Evolutionary conservation across 2,113 vertebrate species (phyloP), one percentile per base, ranked within the genome.

Genomic region (Scophthalmus maximus): DNA sequence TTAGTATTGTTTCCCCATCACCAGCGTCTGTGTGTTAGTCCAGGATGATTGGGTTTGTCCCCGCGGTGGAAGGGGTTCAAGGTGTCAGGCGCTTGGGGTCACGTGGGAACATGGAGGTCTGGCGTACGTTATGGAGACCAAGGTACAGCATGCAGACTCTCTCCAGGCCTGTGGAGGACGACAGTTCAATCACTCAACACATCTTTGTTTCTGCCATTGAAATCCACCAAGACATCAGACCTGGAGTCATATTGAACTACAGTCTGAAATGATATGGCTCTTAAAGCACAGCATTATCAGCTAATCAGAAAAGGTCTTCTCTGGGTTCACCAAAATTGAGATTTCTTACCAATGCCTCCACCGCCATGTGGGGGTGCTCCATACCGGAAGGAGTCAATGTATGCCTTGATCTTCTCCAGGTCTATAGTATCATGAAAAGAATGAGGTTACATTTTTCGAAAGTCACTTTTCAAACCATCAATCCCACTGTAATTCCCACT

Each of bases 61-160:
- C 32, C 15, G 27, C 1, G 50, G 15, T 3, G 11, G 40, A 83
- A 30, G 4, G n/a, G n/a, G 0, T n/a, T 95, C 91, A 98, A 52
- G 98, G 98, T 0, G 97, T 99, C 62, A 99, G 94, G 69, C 98
- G 94, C 78, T 99, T 99, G 56, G 98, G 98, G 79, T 99, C 98
- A 55, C 98, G 95, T 0, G 98, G 98, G 90, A 98, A 99, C 98
- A 99, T 98, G 79, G 98, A 99, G 40, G 98, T 98, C 90, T 99
- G 98, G 0, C 98, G 97, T 17, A 99, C 90, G 3, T 99, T 99
- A 91, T 97, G 96, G 60, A 99, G 86, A 22, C 98, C 98, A 26
- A 99, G 93, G 85, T 96, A 99, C 81, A 99, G 91, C 98, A 99
- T 99, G 68, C 96, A 98, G 15, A 99, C 97, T 86, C 98, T 95